Base-by-base conservation (phyloP, 35 echinoderm and acorn worm genomes). In the Heliocidaris erythrogramma region DNA sequence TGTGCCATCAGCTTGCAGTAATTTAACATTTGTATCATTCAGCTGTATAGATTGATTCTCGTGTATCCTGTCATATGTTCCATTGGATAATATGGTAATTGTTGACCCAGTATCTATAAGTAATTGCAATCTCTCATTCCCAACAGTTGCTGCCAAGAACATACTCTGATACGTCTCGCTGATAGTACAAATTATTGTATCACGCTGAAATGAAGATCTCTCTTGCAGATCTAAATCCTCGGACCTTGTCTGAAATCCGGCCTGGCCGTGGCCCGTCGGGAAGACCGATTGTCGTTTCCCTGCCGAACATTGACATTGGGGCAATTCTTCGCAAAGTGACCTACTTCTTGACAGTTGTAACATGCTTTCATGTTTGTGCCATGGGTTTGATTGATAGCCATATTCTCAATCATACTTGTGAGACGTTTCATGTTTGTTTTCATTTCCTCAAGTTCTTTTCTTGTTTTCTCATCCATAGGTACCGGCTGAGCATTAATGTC, bases 71-170 rank as follows among this genome's bases (percentile, higher is more conserved):
- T 31, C 9, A 10, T 13, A 31, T 13, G 31, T 30, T 24, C 11
- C 30, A 10, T 24, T 13, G 31, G 86, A 88, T 32, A 88, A 13
- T 9, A 88, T 88, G 9, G 86, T 88, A 16, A 88, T 31, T 88
- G 86, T 88, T 13, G 86, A 88, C 31, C 86, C 86, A 24, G 86
- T 88, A 31, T 88, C 86, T 13, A 88, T 88, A 9, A 88, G 30
- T 88, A 31, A 9, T 13, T 88, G 86, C 13, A 13, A 13, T 24
- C 9, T 13, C 31, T 31, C 31, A 88, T 31, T 31, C 30, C 86
- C 86, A 88, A 31, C 10, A 13, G 13, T 16, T 88, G 31, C 86
- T 16, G 31, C 13, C 9, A 88, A 10, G 31, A 24, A 88, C 86
- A 88, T 88, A 9, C 13, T 30, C 10, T 13, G 13, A 31, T 88